Evolutionary conservation across 2,797 vertebrate genomes (phyloP).

Genomic region (Epinephelus awoara): DNA sequence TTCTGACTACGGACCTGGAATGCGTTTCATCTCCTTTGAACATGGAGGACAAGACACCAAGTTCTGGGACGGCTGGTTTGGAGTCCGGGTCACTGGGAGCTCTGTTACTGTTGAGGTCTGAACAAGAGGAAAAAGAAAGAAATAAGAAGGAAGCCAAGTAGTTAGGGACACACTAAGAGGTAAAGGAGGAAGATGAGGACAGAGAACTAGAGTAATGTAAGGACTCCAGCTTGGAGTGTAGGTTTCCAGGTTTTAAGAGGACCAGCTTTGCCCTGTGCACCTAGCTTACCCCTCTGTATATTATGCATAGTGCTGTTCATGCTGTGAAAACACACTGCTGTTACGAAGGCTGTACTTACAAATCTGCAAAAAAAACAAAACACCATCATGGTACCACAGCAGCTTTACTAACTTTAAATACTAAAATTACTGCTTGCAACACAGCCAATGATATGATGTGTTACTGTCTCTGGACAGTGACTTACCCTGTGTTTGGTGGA

Average conservation of each 20-base stretch:
- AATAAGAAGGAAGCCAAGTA: not conserved
- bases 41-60: conserved; percentile 93
- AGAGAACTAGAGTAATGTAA: not conserved
- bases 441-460: conserved; percentile 4
- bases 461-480: conserved; percentile 58
- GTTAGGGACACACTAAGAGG: not conserved
- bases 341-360: conserved; percentile 14
- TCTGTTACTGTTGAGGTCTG: conserved; percentile 88
- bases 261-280: conserved; percentile 47
- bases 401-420: conserved; percentile 40
- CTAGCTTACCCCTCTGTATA: conserved; percentile 2
- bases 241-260: conserved; percentile 13
- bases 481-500: not conserved
- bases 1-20: conserved; percentile 88
- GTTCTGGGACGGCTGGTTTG: conserved; percentile 96
- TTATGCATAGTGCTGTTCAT: conserved; percentile 8
- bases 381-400: not conserved
- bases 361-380: not conserved
- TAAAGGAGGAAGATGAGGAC: not conserved
- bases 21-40: conserved; percentile 92
- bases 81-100: conserved; percentile 93
- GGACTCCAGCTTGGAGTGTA: not conserved
- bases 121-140: conserved; percentile 27
- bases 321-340: conserved; percentile 27
- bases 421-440: conserved; percentile 33